These are phyloP conservation scores for Mystacides longicornis DNA, from an alignment of 2,888 invertebrate genomes.

Conservation along the genomic window DNA sequence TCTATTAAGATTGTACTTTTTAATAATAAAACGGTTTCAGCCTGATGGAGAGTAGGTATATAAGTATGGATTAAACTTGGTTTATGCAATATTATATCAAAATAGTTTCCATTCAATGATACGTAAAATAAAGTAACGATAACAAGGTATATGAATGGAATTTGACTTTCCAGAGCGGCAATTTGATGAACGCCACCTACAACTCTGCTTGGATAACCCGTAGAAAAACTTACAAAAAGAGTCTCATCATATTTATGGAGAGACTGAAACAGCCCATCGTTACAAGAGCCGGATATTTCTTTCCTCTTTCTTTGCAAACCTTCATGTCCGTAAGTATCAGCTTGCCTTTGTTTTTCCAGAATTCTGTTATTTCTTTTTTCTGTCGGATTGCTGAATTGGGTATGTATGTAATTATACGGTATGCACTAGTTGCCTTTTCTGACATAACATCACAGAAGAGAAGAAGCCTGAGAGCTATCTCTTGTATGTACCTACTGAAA, in stretches of 20 bases:
- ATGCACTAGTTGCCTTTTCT: background rate
- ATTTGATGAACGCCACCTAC: slow-evolving; percentile 15
- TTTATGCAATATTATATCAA: too few species aligned
- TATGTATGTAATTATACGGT: background rate
- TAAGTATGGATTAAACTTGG: too few species aligned
- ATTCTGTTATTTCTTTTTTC: background rate
- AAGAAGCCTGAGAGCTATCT: too few species aligned
- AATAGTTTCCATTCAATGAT: too few species aligned
- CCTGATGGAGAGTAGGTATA: too few species aligned
- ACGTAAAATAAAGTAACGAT: too few species aligned
- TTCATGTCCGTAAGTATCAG: slow-evolving; percentile 19
- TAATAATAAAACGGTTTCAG: too few species aligned
- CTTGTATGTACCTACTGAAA: too few species aligned
- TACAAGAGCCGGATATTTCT: slow-evolving; percentile 22
- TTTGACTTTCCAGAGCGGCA: slow-evolving; percentile 10
- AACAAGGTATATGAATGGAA: too few species aligned
- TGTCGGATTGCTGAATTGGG: background rate
- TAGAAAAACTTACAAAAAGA: slow-evolving; percentile 12
- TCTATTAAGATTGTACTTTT: too few species aligned
- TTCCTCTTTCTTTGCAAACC: slow-evolving; percentile 23
- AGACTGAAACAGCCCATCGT: slow-evolving; percentile 22
- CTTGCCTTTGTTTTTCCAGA: background rate
- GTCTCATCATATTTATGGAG: slow-evolving; percentile 23
- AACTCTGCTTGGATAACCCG: slow-evolving; percentile 14
- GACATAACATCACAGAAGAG: too few species aligned